Percentiles rank a stretch among this genome's conserved stretches.
Conservation (phyloP, 2,888 invertebrate genomes). For the Acronicta psi region DNA sequence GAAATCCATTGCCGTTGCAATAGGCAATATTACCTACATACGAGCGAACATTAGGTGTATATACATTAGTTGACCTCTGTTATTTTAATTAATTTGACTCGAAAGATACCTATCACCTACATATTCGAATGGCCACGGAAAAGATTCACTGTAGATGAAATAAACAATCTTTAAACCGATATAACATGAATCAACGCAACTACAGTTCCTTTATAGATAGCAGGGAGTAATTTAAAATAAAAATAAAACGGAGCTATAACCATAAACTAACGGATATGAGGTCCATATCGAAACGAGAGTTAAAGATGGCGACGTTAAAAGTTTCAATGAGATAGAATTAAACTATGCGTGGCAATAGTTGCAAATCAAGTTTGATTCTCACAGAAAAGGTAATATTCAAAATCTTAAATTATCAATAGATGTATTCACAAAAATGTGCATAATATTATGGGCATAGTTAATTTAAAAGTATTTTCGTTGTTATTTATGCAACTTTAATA, state of each 20-base stretch:
- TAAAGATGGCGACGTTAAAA: conserved; percentile 6
- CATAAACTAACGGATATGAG: conserved; percentile 39
- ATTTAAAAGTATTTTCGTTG: too few relatives aligned
- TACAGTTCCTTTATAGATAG: conserved; percentile 5
- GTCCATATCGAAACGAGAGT: conserved; percentile 21
- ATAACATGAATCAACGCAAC: conserved; percentile 1
- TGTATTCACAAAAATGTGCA: too few relatives aligned
- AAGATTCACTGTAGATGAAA: too few relatives aligned
- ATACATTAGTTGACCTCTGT: too few relatives aligned
- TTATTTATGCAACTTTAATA: too few relatives aligned
- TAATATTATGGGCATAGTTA: too few relatives aligned
- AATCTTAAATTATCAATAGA: neutral
- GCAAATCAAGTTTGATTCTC: conserved; percentile 3
- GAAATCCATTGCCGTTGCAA: too few relatives aligned
- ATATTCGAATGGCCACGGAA: too few relatives aligned
- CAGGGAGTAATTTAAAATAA: conserved; percentile 13
- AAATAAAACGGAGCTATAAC: conserved; percentile 28
- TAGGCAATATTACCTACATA: too few relatives aligned
- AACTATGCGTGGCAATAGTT: conserved; percentile 12
- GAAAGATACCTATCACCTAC: too few relatives aligned
- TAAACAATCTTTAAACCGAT: neutral
- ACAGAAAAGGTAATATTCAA: neutral
- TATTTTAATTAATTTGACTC: too few relatives aligned
- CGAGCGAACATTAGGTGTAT: too few relatives aligned
- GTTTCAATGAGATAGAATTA: conserved; percentile 7